A percentile compares a stretch with the other conserved stretches of the same genome.
Evolutionary conservation across 2,797 vertebrate species (phyloP).

Genomic region (Sebastolobus altivelis): DNA sequence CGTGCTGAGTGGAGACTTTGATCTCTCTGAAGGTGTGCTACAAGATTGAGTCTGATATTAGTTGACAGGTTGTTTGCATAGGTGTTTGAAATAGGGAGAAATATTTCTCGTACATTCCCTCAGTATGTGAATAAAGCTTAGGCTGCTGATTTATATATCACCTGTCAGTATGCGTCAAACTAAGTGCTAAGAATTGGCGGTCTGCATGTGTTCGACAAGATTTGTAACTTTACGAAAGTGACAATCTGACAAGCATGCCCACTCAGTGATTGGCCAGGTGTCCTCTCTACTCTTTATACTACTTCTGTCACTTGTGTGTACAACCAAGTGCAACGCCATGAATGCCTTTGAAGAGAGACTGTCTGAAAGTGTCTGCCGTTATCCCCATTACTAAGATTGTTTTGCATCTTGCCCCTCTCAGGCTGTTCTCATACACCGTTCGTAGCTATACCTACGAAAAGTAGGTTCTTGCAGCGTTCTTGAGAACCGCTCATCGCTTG

Average conservation of each 20-base stretch:
- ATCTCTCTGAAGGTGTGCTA: conserved; percentile 15
- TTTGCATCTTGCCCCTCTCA: background rate
- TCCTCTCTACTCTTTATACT: background rate
- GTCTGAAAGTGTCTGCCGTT: background rate
- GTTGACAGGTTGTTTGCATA: conserved; percentile 2
- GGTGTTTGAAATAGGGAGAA: background rate
- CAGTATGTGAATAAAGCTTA: background rate
- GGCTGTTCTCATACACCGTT: background rate
- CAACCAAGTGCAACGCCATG: background rate
- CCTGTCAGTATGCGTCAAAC: background rate
- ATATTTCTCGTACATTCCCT: background rate
- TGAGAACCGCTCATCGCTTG: too few relatives aligned
- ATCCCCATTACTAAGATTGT: background rate
- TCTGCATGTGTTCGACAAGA: background rate
- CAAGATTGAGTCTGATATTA: conserved; percentile 3
- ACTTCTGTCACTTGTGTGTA: background rate
- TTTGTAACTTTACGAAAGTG: background rate
- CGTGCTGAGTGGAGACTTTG: conserved; percentile 39
- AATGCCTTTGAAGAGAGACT: background rate
- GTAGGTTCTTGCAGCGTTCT: too few relatives aligned
- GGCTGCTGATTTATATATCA: background rate
- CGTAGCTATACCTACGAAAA: background rate
- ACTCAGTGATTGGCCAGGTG: background rate
- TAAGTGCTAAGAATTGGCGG: background rate
- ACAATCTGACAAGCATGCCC: background rate